Conservation (phyloP, 2,113 vertebrate species). For the Salminus brasiliensis region DNA sequence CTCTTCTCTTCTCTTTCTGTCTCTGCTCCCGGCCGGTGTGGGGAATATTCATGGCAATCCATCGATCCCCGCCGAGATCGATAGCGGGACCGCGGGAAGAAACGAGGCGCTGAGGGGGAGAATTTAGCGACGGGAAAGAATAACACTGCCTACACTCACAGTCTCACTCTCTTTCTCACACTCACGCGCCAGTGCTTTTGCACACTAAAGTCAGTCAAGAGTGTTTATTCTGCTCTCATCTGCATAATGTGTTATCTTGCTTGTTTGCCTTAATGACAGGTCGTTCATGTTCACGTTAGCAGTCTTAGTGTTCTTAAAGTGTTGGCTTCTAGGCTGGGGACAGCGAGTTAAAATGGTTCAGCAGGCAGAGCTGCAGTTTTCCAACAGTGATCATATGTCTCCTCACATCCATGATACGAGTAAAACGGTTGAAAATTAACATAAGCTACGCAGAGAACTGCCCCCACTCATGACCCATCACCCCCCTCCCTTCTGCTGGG, state of each 20-base stretch:
- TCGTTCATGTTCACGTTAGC: neutral
- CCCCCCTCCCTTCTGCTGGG: neutral
- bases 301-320: neutral
- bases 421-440: conserved; percentile 65
- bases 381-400: conserved; percentile 63
- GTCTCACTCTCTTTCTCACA: neutral
- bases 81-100: conserved; percentile 65
- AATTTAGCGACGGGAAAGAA: conserved; percentile 55
- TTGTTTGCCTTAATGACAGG: neutral
- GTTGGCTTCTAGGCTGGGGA: neutral
- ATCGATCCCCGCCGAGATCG: conserved; percentile 74
- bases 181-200: neutral
- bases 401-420: conserved; percentile 69
- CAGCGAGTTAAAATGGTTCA: conserved; percentile 57
- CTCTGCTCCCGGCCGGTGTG: conserved; percentile 48
- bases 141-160: neutral
- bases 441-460: conserved; percentile 26
- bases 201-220: neutral
- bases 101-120: conserved; percentile 48
- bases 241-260: neutral
- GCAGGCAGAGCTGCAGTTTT: conserved; percentile 58
- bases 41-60: conserved; percentile 75
- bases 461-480: neutral
- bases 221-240: neutral
- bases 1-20: conserved; percentile 56